Conservation (phyloP, 2,113 vertebrate genomes). For the Atractosteus spatula region DNA sequence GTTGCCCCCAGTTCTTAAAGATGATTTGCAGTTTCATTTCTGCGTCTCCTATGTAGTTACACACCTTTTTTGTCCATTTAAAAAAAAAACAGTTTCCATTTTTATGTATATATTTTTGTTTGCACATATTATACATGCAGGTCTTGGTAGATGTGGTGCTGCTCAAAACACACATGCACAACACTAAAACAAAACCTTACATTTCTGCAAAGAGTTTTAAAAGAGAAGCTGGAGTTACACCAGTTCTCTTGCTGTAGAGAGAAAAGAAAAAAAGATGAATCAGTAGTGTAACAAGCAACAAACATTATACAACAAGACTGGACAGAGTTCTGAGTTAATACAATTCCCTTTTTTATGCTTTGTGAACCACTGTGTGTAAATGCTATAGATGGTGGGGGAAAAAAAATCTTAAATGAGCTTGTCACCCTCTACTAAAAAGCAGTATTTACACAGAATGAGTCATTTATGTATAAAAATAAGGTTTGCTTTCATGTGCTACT, state of each 20-base stretch:
- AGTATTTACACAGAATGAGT: too few species aligned
- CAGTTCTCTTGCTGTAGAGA: constrained; percentile 80
- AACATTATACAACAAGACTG: constrained; percentile 16
- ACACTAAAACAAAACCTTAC: constrained; percentile 87
- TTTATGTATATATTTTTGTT: constrained; percentile 42
- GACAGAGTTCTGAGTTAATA: not conserved
- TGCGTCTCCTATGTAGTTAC: constrained; percentile 59
- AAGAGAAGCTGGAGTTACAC: constrained; percentile 77
- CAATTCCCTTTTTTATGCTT: too few species aligned
- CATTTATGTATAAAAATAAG: too few species aligned
- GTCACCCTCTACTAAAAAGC: too few species aligned
- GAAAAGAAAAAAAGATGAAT: constrained; percentile 59
- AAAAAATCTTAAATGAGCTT: too few species aligned
- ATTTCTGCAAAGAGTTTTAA: constrained; percentile 68
- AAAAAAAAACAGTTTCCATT: constrained; percentile 34
- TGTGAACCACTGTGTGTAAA: too few species aligned
- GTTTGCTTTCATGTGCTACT: too few species aligned
- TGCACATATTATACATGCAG: constrained; percentile 80
- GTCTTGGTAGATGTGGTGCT: constrained; percentile 80
- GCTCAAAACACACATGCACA: constrained; percentile 93
- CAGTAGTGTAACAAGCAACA: constrained; percentile 23
- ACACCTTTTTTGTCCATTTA: constrained; percentile 48
- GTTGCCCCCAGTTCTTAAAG: constrained; percentile 40
- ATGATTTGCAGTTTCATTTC: constrained; percentile 64
- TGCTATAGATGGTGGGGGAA: too few species aligned